A percentile compares a stretch with the other conserved stretches of the same genome.
Evolutionary conservation across 1,140 invertebrate species (phyloP).

Genomic region (Galendromus occidentalis): DNA sequence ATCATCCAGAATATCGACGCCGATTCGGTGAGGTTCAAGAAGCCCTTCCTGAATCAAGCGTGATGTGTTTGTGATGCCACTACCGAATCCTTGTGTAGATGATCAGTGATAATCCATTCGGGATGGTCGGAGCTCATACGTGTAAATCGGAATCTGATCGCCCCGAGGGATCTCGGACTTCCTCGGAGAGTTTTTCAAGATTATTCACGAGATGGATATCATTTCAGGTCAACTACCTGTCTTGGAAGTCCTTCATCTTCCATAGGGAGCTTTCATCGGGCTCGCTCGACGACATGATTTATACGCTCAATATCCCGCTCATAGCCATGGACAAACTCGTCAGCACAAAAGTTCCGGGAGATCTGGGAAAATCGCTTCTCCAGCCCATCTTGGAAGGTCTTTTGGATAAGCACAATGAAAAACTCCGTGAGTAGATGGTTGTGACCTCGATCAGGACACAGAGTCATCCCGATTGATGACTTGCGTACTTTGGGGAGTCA

Average conservation of each 20-base stretch:
- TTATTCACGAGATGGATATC: no score
- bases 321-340: slow-evolving; percentile 1
- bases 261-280: not conserved
- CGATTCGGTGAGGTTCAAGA: not conserved
- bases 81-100: no score
- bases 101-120: no score
- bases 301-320: not conserved
- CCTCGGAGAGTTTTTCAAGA: no score
- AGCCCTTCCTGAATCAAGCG: no score
- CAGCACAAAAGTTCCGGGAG: not conserved
- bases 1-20: not conserved
- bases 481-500: no score
- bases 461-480: no score
- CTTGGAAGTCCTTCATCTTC: not conserved
- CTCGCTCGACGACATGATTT: not conserved
- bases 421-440: not conserved
- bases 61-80: no score
- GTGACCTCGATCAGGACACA: no score
- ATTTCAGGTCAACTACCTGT: not conserved
- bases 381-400: not conserved
- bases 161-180: no score
- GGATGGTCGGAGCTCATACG: no score
- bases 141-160: no score
- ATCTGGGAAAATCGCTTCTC: not conserved
- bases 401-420: not conserved